These are phyloP conservation scores for Cavia porcellus DNA, from an alignment of 2,113 vertebrate genomes.

Conservation along the genomic window DNA sequence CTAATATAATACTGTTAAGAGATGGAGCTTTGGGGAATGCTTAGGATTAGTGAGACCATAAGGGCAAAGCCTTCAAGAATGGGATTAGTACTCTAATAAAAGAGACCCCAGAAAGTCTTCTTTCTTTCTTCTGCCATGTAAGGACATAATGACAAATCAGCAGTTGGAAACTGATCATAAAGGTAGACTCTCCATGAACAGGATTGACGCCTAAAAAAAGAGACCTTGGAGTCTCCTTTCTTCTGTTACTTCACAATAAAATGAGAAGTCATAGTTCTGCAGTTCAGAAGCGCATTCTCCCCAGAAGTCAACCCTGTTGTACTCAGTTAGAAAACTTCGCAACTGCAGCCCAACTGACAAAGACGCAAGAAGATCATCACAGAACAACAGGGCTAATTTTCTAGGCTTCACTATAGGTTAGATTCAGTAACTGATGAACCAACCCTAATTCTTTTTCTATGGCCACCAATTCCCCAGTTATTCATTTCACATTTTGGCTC, in stretches of 20 bases:
- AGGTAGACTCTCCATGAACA: background rate
- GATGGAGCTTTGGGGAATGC: background rate
- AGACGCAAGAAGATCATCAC: background rate
- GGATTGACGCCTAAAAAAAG: background rate
- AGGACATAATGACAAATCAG: background rate
- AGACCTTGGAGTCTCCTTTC: background rate
- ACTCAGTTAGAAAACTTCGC: background rate
- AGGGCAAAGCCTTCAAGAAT: background rate
- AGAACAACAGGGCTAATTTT: slow-evolving; percentile 30
- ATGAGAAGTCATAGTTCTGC: background rate
- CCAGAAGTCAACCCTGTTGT: background rate
- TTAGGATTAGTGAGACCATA: background rate
- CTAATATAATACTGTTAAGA: background rate
- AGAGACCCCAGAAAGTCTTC: background rate
- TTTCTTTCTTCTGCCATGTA: background rate
- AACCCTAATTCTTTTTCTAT: background rate
- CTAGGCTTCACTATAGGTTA: slow-evolving; percentile 10
- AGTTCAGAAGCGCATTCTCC: background rate
- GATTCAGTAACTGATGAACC: slow-evolving; percentile 31
- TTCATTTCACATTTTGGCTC: slow-evolving; percentile 55
- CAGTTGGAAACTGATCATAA: background rate
- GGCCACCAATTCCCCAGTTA: slow-evolving; percentile 30
- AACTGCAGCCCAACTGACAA: background rate
- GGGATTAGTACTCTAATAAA: background rate
- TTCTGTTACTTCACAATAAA: background rate